Evolutionary conservation across 2,888 invertebrate genomes (phyloP), one percentile per base, ranked within the genome.

Genomic region (Deilephila porcellus): DNA sequence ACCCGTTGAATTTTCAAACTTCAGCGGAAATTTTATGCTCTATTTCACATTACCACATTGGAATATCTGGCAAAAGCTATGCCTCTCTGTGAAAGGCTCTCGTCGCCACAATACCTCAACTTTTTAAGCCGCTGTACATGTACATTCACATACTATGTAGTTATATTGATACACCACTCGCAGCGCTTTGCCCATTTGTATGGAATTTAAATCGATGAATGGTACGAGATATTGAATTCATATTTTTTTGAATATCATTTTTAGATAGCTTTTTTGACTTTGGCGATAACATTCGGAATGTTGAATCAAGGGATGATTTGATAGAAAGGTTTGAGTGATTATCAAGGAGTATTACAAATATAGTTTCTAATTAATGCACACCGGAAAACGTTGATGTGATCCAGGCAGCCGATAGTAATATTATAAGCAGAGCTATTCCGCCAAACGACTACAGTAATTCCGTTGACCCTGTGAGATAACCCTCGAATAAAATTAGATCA

Each of bases 1-100:
- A 8, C 64, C 64, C 52, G 67, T 67, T 67, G 6, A 67, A 70
- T 53, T 76, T 74, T 70, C 34, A 73, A 80, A 79, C 71, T 75
- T 81, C 59, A 29, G 52, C 59, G 34, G 71, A 75, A 73, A 73
- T 76, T 78, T 75, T 64, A 77, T 76, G 74, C 71, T 75, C 20
- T 70, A 64, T 72, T 74, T 73, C 70, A 74, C 70, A 60, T 77
- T 67, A 64, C 60, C 71, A 73, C 67, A 71, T 29, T 70, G 64
- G 67, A 67, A 67, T 67, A 25, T 29, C 63, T 72, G 70, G 73
- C 74, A 71, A 78, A 80, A 79, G 74, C 72, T 76, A 70, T 63
- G 62, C 70, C 64, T 63, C 71, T 71, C 75, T 62, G 45, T 75
- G 63, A 52, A 74, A 72, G n/a, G 59, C 60, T 60, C 11, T 53